phyloP scores from a whole-genome alignment of 2,113 vertebrate species.

The Psophia crepitans region DNA sequence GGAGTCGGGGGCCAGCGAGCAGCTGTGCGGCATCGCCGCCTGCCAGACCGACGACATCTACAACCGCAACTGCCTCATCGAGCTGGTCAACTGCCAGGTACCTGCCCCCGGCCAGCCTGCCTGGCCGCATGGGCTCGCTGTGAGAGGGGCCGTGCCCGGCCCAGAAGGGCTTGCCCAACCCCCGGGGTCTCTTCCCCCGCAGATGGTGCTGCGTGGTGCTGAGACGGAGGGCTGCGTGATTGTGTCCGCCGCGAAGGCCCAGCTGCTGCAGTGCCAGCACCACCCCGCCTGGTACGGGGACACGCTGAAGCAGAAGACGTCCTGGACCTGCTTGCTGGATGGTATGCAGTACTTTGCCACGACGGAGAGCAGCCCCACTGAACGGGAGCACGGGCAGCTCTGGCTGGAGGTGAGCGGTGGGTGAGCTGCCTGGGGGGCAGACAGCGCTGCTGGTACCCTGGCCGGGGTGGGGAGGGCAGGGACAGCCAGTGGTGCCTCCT shows the following conservation, averaged over 20 bases:
- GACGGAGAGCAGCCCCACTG: slow-evolving; percentile 87
- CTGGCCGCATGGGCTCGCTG: background rate
- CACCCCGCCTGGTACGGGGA: slow-evolving; percentile 95
- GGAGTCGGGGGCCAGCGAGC: slow-evolving; percentile 92
- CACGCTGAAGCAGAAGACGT: slow-evolving; percentile 95
- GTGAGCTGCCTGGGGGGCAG: fast-evolving
- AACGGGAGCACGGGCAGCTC: slow-evolving; percentile 89
- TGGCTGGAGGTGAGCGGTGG: slow-evolving; percentile 87
- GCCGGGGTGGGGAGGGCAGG: background rate
- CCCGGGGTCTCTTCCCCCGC: background rate
- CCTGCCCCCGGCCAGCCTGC: background rate
- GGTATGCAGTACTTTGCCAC: slow-evolving; percentile 99
- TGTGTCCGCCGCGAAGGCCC: slow-evolving; percentile 93
- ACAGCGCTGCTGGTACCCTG: background rate
- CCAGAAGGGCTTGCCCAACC: background rate
- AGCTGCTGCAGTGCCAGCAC: slow-evolving; percentile 95
- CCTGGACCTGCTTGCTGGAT: slow-evolving; percentile 94
- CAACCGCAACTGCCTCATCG: slow-evolving; percentile 97
- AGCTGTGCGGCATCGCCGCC: slow-evolving; percentile 91
- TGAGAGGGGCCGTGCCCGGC: background rate
- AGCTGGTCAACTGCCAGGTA: slow-evolving; percentile 98
- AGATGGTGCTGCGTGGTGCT: slow-evolving; percentile 96
- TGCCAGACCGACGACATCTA: slow-evolving; percentile 94
- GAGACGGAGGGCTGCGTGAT: slow-evolving; percentile 96
- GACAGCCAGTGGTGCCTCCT: background rate